Conservation (phyloP, 2,113 vertebrate genomes). For the Scomber colias region DNA sequence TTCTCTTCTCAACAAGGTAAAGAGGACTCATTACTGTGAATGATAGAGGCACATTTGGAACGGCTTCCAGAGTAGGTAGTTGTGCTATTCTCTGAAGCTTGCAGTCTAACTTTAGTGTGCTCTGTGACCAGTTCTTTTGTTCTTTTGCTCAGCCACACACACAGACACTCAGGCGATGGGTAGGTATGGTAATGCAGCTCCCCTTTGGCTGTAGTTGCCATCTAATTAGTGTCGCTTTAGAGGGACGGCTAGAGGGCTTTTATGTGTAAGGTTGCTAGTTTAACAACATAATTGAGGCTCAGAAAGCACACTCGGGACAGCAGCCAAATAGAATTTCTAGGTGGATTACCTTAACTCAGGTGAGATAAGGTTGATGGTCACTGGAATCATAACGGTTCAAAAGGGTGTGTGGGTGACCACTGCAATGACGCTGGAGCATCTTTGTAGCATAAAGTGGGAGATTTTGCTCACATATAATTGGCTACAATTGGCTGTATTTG, state of each 20-base stretch:
- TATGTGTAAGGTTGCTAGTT: conserved; percentile 70
- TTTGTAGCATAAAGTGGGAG: conserved; percentile 17
- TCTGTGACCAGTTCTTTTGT: neutral
- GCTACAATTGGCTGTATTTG: conserved; percentile 30
- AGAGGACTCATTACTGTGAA: conserved; percentile 56
- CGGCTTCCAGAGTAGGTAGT: conserved; percentile 8
- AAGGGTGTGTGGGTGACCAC: conserved; percentile 26
- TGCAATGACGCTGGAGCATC: conserved; percentile 27
- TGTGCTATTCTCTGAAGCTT: conserved; percentile 3
- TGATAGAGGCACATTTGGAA: conserved; percentile 32
- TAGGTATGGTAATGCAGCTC: conserved; percentile 49
- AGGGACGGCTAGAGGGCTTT: conserved; percentile 63
- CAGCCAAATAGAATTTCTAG: conserved; percentile 53
- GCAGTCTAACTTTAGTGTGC: conserved; percentile 17
- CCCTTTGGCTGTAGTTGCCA: conserved; percentile 52
- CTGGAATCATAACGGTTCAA: conserved; percentile 37
- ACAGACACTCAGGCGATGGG: conserved; percentile 45
- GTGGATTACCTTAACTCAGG: conserved; percentile 62
- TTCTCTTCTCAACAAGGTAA: conserved; percentile 46
- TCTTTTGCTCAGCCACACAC: conserved; percentile 39
- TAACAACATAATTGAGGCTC: conserved; percentile 77
- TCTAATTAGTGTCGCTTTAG: conserved; percentile 78
- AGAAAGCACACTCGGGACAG: conserved; percentile 32
- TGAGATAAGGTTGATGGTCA: conserved; percentile 40
- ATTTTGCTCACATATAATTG: conserved; percentile 24